These are phyloP conservation scores for Ctenomys sociabilis DNA, from an alignment of 2,113 vertebrate genomes.

Conservation along the genomic window DNA sequence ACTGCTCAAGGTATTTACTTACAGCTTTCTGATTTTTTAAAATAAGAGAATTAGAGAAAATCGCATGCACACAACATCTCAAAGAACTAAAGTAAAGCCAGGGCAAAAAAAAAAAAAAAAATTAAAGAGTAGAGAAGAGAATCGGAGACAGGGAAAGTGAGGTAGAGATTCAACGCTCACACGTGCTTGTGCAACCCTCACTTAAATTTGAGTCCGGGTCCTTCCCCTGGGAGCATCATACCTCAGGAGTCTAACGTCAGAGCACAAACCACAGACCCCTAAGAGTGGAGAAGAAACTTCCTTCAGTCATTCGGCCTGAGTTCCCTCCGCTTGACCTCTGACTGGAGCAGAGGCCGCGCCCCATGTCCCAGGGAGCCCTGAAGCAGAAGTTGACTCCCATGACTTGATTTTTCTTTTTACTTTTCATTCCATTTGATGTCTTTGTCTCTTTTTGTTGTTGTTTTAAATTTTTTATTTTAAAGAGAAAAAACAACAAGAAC, in stretches of 20 bases:
- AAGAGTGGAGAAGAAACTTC: not conserved
- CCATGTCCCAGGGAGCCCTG: not conserved
- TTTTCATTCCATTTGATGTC: not conserved
- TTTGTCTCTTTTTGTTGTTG: too few species aligned
- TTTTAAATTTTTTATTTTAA: too few species aligned
- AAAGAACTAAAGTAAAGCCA: not conserved
- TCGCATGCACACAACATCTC: not conserved
- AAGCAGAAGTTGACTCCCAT: not conserved
- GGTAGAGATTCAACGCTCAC: not conserved
- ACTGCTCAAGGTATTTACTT: not conserved
- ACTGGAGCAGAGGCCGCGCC: not conserved
- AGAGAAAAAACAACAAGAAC: too few species aligned
- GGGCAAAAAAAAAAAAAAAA: not conserved
- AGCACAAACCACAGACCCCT: not conserved
- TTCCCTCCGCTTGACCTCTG: accelerated
- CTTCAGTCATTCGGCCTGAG: not conserved
- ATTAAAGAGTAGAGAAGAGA: not conserved
- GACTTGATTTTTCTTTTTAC: not conserved
- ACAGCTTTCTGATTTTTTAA: not conserved
- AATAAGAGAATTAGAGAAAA: not conserved
- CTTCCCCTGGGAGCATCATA: not conserved
- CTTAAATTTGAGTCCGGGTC: not conserved
- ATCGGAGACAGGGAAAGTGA: not conserved
- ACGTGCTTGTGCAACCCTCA: not conserved
- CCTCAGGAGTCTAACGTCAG: not conserved